phyloP scores from a whole-genome alignment of 2,113 vertebrate genomes.

The Pluvialis apricaria region DNA sequence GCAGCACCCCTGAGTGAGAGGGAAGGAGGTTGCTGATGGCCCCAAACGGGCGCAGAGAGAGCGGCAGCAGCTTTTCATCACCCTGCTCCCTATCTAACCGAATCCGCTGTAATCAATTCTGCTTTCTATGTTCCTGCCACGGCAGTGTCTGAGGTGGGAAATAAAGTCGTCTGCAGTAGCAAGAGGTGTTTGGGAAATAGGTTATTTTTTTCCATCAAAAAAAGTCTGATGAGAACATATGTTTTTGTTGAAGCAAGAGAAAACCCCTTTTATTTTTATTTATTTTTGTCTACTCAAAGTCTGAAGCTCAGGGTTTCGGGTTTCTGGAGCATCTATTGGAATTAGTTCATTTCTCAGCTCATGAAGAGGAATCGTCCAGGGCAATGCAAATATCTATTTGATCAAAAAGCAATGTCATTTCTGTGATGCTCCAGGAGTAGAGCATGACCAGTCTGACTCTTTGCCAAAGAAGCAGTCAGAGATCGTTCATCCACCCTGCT shows the following conservation, averaged over 20 bases:
- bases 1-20: background rate
- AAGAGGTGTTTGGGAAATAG: slow-evolving; percentile 1
- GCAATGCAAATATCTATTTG: background rate
- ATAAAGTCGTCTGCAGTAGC: background rate
- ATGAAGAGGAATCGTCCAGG: background rate
- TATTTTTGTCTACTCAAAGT: background rate
- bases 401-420: background rate
- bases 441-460: background rate
- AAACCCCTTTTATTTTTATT: slow-evolving; percentile 19
- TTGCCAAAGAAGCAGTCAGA: background rate
- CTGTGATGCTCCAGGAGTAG: background rate
- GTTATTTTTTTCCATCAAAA: background rate
- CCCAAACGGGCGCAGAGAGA: background rate
- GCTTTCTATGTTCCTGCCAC: background rate
- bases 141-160: background rate
- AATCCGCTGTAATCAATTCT: background rate
- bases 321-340: background rate
- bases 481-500: background rate
- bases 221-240: background rate
- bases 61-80: background rate
- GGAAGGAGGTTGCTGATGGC: background rate
- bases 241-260: background rate
- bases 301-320: background rate
- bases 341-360: background rate
- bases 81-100: background rate